Evolutionary conservation across 2,888 invertebrate species (phyloP).

Genomic region (Scaeva pyrastri): DNA sequence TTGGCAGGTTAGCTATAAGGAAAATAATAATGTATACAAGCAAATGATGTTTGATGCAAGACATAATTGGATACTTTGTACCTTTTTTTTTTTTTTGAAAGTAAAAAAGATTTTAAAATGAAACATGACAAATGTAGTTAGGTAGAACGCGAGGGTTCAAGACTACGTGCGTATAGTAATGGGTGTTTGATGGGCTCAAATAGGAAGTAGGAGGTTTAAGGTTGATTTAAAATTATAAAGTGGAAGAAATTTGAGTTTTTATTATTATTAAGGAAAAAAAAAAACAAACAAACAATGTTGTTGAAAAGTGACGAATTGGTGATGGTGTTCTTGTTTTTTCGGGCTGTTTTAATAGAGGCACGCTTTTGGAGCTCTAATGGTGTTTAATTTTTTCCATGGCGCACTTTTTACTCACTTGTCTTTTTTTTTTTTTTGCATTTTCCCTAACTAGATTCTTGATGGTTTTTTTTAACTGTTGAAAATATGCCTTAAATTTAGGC

Average conservation of each 20-base stretch:
- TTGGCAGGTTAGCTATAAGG: too few relatives aligned
- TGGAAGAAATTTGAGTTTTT: conserved; percentile 21
- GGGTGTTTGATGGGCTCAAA: background rate
- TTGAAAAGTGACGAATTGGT: background rate
- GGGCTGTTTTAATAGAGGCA: background rate
- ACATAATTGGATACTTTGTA: conserved; percentile 57
- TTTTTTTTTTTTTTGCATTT: too few relatives aligned
- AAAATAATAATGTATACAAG: conserved; percentile 21
- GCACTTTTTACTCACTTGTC: too few relatives aligned
- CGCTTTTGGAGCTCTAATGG: background rate
- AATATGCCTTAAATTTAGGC: too few relatives aligned
- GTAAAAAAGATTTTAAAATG: conserved; percentile 40
- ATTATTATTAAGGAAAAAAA: background rate
- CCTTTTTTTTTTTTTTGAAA: background rate
- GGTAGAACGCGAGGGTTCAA: background rate
- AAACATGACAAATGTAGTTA: conserved; percentile 33
- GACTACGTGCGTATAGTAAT: background rate
- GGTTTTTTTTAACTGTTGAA: too few relatives aligned
- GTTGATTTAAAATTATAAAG: conserved; percentile 25
- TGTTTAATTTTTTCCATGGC: background rate
- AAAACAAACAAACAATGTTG: background rate
- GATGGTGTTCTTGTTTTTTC: background rate
- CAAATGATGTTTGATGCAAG: conserved; percentile 35
- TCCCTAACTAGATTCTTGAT: too few relatives aligned
- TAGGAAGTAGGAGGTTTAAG: conserved; percentile 1